Conservation (phyloP, 2,113 vertebrate genomes). For the Indicator indicator region DNA sequence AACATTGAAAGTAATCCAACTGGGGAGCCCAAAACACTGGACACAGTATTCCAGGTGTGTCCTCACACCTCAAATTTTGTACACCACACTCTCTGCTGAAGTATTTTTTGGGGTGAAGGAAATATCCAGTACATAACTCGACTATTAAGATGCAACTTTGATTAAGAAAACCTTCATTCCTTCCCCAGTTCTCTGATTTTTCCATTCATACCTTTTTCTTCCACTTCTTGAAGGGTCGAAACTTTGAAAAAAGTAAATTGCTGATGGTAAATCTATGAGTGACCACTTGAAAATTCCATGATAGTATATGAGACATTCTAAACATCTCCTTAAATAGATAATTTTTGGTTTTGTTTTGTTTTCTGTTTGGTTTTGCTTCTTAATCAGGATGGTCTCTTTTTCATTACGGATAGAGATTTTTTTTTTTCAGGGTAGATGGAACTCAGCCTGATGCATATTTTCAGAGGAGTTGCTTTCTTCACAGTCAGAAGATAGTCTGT, state of each 20-base stretch:
- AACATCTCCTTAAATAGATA: conserved; percentile 14
- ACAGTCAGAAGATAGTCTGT: background rate
- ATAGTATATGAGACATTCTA: background rate
- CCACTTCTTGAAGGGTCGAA: background rate
- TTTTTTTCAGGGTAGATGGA: background rate
- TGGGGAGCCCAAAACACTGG: background rate
- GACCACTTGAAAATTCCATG: background rate
- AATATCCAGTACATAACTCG: background rate
- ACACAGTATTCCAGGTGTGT: background rate
- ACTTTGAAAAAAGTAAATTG: background rate
- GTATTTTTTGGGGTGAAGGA: background rate
- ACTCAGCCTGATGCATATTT: background rate
- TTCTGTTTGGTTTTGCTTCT: background rate
- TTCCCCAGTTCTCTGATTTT: background rate
- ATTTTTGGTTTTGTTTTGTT: no score
- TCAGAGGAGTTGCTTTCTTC: background rate
- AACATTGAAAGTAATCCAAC: background rate
- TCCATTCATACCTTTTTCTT: background rate
- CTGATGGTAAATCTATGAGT: background rate
- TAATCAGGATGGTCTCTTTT: background rate
- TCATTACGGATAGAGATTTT: no score
- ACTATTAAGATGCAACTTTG: background rate
- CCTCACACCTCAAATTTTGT: background rate
- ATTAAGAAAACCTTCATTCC: background rate
- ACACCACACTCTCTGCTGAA: background rate